phyloP scores from a whole-genome alignment of 2,113 vertebrate genomes.

The Columba janthina region DNA sequence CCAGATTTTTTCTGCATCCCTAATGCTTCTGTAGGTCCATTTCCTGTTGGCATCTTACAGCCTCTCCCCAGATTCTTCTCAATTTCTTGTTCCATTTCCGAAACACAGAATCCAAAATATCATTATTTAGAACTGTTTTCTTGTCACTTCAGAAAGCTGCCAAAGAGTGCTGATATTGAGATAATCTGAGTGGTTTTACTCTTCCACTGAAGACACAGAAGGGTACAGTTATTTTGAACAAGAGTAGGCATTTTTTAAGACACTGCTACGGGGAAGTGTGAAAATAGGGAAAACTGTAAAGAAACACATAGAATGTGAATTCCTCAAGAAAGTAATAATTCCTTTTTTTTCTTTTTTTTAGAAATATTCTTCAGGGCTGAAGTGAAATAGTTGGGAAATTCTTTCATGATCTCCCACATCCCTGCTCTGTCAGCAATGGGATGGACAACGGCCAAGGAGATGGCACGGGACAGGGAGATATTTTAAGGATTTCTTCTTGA shows the following conservation, averaged over 20 bases:
- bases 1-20: background rate
- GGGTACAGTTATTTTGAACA: background rate
- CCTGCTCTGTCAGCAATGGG: background rate
- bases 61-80: background rate
- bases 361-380: background rate
- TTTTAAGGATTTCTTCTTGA: background rate
- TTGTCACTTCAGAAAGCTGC: constrained; percentile 18
- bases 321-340: background rate
- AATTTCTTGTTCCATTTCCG: background rate
- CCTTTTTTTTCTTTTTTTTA: rapidly evolving
- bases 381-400: background rate
- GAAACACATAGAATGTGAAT: background rate
- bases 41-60: background rate
- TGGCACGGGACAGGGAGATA: background rate
- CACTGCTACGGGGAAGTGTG: background rate
- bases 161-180: background rate
- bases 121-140: constrained; percentile 44
- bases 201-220: background rate
- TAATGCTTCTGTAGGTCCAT: background rate
- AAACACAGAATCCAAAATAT: background rate
- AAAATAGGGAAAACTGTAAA: background rate
- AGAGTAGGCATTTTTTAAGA: background rate
- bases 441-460: background rate
- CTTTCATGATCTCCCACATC: background rate
- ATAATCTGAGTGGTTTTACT: background rate